Evolutionary conservation across 1,140 invertebrate genomes (phyloP).

Genomic region (Papilio helenus): DNA sequence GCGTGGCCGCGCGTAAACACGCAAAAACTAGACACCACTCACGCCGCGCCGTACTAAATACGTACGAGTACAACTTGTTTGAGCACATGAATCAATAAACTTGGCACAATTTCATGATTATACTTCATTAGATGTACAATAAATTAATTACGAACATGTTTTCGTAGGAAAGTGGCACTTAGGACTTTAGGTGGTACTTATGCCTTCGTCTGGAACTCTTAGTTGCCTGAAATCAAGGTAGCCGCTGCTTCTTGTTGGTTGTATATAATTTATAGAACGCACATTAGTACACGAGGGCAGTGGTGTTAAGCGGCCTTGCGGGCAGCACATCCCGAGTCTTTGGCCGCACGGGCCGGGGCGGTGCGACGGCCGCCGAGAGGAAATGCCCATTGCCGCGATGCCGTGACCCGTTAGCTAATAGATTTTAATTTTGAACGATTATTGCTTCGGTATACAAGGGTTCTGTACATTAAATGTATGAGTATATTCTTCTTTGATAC

Average conservation of each 20-base stretch:
- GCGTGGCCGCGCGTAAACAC: constrained; percentile 15
- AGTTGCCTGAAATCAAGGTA: too few species aligned
- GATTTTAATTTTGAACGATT: background rate
- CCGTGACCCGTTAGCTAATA: constrained; percentile 34
- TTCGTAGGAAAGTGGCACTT: background rate
- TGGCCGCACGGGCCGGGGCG: constrained; percentile 7
- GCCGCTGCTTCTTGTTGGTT: too few species aligned
- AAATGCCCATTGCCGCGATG: constrained; percentile 26
- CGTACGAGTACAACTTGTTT: background rate
- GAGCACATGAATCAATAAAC: constrained; percentile 20
- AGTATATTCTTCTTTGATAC: background rate
- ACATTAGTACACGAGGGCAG: background rate
- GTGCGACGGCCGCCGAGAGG: background rate
- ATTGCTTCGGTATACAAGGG: background rate
- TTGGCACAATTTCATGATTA: background rate
- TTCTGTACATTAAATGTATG: background rate
- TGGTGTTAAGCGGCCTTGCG: background rate
- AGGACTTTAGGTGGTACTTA: too few species aligned
- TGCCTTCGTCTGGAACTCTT: too few species aligned
- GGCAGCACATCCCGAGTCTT: constrained; percentile 33
- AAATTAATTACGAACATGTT: background rate
- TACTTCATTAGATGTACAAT: background rate
- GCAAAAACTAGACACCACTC: background rate
- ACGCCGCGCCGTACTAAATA: background rate
- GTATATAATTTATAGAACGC: background rate